Percentiles rank a stretch among this genome's conserved stretches.
phyloP scores from a whole-genome alignment of 2,888 invertebrate genomes.

The Rhagium mordax region DNA sequence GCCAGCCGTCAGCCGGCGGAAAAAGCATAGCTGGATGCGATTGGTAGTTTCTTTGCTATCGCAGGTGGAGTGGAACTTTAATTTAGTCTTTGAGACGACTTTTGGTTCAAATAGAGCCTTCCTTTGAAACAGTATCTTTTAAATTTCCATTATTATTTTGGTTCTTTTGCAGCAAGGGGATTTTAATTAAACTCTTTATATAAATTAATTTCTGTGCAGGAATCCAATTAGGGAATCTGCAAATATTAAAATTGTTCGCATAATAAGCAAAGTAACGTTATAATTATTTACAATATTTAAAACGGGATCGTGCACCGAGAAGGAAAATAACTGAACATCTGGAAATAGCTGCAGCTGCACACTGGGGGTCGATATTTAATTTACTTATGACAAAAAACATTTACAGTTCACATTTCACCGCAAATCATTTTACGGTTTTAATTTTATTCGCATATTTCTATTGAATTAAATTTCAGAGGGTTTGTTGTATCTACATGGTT shows the following conservation, averaged over 20 bases:
- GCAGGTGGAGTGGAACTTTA: slow-evolving; percentile 10
- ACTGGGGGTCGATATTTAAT: background rate
- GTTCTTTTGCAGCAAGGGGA: slow-evolving; percentile 6
- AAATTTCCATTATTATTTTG: slow-evolving; percentile 5
- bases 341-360: background rate
- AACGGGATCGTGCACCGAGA: background rate
- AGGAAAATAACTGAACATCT: background rate
- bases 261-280: slow-evolving; percentile 5
- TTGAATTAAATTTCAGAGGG: background rate
- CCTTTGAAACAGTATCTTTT: slow-evolving; percentile 8
- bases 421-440: background rate
- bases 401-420: background rate
- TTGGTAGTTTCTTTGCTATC: background rate
- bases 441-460: background rate
- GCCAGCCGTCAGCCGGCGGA: no score
- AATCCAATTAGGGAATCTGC: slow-evolving; percentile 2
- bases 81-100: slow-evolving; percentile 12
- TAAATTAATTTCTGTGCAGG: background rate
- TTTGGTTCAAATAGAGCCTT: slow-evolving; percentile 6
- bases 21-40: background rate
- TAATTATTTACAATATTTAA: background rate
- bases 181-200: slow-evolving; percentile 16
- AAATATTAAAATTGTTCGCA: slow-evolving; percentile 9
- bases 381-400: background rate
- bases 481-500: background rate